Base-by-base conservation (phyloP, 2,888 invertebrate species). In the Erebia aethiops region DNA sequence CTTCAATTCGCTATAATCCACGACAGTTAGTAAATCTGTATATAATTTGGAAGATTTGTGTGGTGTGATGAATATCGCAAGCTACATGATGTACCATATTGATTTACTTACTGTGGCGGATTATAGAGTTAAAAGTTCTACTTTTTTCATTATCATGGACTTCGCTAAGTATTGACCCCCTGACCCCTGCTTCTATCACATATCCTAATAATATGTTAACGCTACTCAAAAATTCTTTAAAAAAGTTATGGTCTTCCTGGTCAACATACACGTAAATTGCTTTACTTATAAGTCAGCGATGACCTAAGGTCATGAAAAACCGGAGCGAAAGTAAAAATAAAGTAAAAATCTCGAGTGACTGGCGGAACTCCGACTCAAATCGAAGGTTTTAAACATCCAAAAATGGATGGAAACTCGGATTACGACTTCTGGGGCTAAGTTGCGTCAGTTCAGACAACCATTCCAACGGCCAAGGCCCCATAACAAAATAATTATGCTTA, bases 301-400 rank as follows among this genome's bases (percentile, higher is more conserved):
- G 78, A 82, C 82, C 82, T 85, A 83, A 87, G 87, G 88, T 88
- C 88, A 84, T 79, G 88, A 86, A 90, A 89, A 89, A 89, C 83
- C 84, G 82, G 86, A 88, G 87, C 87, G 90, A 90, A 90, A 90
- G 90, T 89, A 82, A 78, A 80, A 78, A 79, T 76, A 90, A 90
- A 90, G 90, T 89, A 82, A 78, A 80, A 78, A 79, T 76, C 70
- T 72, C 68, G 77, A 80, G 88, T 87, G 91, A 90, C 80, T 86
- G 89, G 91, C 88, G 90, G 90, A 90, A 90, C 86, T 83, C 79
- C 77, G 80, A 61, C 69, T 74, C 78, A 80, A 78, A 82, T 78
- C 84, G 90, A 90, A 90, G 90, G 90, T 83, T 87, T 78, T 81
- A 82, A 81, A 78, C 80, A 80, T 82, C 89, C 92, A 88, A 90